A percentile compares a stretch with the other conserved stretches of the same genome.
phyloP scores from a whole-genome alignment of 2,888 invertebrate species.

The Pimpla rufipes region DNA sequence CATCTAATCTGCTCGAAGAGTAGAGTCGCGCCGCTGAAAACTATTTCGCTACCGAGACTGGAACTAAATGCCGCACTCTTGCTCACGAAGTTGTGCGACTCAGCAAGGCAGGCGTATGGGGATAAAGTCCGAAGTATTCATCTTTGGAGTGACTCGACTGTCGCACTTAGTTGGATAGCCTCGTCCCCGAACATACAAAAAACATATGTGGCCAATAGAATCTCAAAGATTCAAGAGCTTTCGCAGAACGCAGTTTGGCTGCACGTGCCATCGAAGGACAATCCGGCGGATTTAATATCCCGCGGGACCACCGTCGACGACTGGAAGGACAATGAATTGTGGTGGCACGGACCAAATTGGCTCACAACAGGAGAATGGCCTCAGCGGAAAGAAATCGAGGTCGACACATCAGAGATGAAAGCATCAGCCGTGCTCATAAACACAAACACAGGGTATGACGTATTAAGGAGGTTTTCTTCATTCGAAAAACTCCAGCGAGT shows the following conservation, averaged over 20 bases:
- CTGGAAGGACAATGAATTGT: slow-evolving; percentile 13
- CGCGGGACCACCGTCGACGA: slow-evolving; percentile 32
- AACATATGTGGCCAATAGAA: slow-evolving; percentile 58
- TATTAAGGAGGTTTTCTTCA: slow-evolving; percentile 31
- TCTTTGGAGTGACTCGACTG: slow-evolving; percentile 68
- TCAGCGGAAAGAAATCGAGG: not conserved
- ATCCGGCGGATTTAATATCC: slow-evolving; percentile 60
- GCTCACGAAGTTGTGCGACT: slow-evolving; percentile 27
- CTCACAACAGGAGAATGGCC: slow-evolving; percentile 36
- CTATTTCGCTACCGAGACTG: slow-evolving; percentile 36
- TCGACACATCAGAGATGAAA: slow-evolving; percentile 20
- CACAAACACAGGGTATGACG: not conserved
- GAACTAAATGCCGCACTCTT: slow-evolving; percentile 55
- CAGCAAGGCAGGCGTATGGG: slow-evolving; percentile 7
- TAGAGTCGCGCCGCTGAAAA: slow-evolving; percentile 27
- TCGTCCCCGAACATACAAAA: slow-evolving; percentile 53
- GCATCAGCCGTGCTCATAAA: not conserved
- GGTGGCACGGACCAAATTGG: slow-evolving; percentile 63
- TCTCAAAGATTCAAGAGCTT: slow-evolving; percentile 52
- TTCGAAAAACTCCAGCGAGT: slow-evolving; percentile 46
- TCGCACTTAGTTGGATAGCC: slow-evolving; percentile 68
- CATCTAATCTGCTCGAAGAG: slow-evolving; percentile 20
- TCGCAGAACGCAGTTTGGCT: slow-evolving; percentile 28
- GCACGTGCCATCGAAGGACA: slow-evolving; percentile 53
- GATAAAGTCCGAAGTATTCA: slow-evolving; percentile 28